Evolutionary conservation across 2,797 vertebrate genomes (phyloP).

Genomic region (Epinephelus awoara): DNA sequence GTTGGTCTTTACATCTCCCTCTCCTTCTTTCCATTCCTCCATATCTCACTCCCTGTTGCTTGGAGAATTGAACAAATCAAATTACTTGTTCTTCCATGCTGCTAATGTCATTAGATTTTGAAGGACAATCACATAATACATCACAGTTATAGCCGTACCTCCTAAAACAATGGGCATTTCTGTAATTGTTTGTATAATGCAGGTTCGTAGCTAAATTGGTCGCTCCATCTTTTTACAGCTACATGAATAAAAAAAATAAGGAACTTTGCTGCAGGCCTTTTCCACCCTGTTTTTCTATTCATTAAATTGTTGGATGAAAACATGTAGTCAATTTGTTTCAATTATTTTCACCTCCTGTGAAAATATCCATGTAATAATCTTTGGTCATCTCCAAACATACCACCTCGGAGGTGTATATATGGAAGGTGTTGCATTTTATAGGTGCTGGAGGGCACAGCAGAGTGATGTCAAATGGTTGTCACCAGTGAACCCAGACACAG

Average conservation of each 20-base stretch:
- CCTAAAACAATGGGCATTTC: slow-evolving; percentile 61
- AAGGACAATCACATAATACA: slow-evolving; percentile 64
- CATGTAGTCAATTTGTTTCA: slow-evolving; percentile 75
- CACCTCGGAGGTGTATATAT: slow-evolving; percentile 38
- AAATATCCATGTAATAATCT: slow-evolving; percentile 74
- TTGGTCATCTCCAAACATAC: slow-evolving; percentile 64
- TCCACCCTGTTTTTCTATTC: slow-evolving; percentile 66
- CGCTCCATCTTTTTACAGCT: slow-evolving; percentile 40
- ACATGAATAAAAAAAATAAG: slow-evolving; percentile 63
- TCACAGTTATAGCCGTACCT: slow-evolving; percentile 52
- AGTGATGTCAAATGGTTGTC: slow-evolving; percentile 48
- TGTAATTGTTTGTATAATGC: slow-evolving; percentile 69
- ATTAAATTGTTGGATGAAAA: slow-evolving; percentile 74
- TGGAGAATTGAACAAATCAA: slow-evolving; percentile 68
- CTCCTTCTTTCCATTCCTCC: slow-evolving; percentile 10
- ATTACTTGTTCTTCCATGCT: slow-evolving; percentile 72
- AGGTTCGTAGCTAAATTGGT: slow-evolving; percentile 50
- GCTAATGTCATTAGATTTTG: slow-evolving; percentile 72
- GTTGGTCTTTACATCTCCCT: not conserved
- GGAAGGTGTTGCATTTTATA: slow-evolving; percentile 36
- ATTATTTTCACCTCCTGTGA: slow-evolving; percentile 64
- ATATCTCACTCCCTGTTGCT: slow-evolving; percentile 63
- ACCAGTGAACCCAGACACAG: slow-evolving; percentile 42
- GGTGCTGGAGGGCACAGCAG: slow-evolving; percentile 42
- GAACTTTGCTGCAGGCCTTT: slow-evolving; percentile 71